These are phyloP conservation scores for Atta colombica DNA, from an alignment of 1,140 invertebrate genomes.

Conservation along the genomic window DNA sequence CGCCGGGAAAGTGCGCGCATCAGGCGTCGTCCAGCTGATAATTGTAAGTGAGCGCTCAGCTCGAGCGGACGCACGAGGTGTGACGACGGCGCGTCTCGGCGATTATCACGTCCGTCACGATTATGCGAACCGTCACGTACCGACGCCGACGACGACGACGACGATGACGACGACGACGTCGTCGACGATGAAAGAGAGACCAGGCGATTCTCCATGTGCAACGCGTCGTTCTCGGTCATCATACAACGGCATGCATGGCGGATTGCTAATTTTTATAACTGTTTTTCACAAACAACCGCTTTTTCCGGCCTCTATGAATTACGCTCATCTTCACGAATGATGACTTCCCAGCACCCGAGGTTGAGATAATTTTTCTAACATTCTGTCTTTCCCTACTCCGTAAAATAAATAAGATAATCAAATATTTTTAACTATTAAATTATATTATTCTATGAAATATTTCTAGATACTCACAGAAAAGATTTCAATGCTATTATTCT, in stretches of 20 bases:
- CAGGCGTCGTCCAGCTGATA: conserved; percentile 63
- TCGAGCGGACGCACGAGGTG: conserved; percentile 64
- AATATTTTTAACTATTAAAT: background rate
- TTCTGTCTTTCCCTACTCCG: background rate
- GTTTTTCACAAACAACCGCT: conserved; percentile 77
- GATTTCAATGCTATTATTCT: no score
- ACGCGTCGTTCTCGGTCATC: conserved; percentile 43
- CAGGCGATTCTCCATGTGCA: background rate
- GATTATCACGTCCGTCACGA: conserved; percentile 83
- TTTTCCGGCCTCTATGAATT: conserved; percentile 80
- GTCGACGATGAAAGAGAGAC: conserved; percentile 24
- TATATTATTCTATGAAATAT: background rate
- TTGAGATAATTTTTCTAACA: background rate
- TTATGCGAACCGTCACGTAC: conserved; percentile 77
- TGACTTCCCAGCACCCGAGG: conserved; percentile 7
- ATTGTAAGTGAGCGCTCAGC: conserved; percentile 69
- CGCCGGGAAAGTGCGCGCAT: conserved; percentile 36
- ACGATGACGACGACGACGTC: conserved; percentile 41
- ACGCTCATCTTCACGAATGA: conserved; percentile 33
- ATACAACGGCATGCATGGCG: conserved; percentile 64
- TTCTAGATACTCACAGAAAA: background rate
- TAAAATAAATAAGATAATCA: background rate
- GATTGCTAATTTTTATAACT: conserved; percentile 79
- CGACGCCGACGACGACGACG: conserved; percentile 52
- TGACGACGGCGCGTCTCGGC: conserved; percentile 75